phyloP scores from a whole-genome alignment of 2,113 vertebrate species.

The Physeter macrocephalus region DNA sequence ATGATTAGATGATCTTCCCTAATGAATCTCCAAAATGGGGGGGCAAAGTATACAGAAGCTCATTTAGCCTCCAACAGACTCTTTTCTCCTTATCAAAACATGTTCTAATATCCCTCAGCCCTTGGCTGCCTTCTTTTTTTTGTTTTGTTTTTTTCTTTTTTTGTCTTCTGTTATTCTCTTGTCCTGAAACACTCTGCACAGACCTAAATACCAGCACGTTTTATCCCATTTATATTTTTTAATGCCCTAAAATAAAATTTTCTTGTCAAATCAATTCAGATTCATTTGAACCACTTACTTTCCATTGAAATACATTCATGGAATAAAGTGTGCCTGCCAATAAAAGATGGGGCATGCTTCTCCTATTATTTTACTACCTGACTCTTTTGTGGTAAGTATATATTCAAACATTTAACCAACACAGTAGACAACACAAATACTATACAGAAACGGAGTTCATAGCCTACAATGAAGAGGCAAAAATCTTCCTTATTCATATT shows the following conservation, averaged over 20 bases:
- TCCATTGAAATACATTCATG: background rate
- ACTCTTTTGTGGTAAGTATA: background rate
- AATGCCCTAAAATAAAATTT: background rate
- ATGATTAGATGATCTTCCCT: background rate
- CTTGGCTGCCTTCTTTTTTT: background rate
- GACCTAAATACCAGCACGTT: background rate
- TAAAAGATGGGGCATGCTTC: background rate
- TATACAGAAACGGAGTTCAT: background rate
- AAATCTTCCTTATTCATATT: background rate
- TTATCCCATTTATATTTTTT: background rate
- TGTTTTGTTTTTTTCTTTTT: background rate
- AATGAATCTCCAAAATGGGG: background rate
- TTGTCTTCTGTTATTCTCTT: background rate
- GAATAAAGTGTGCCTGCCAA: background rate
- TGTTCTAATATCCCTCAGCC: background rate
- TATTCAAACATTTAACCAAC: background rate
- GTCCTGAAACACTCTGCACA: background rate
- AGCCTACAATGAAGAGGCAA: background rate
- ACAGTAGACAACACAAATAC: background rate
- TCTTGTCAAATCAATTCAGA: background rate
- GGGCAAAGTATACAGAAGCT: background rate
- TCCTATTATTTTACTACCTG: background rate
- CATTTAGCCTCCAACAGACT: background rate
- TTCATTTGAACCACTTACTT: background rate
- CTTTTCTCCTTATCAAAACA: background rate